A percentile compares a stretch with the other conserved stretches of the same genome.
phyloP scores from a whole-genome alignment of 2,113 vertebrate species.

The Lonchura striata region DNA sequence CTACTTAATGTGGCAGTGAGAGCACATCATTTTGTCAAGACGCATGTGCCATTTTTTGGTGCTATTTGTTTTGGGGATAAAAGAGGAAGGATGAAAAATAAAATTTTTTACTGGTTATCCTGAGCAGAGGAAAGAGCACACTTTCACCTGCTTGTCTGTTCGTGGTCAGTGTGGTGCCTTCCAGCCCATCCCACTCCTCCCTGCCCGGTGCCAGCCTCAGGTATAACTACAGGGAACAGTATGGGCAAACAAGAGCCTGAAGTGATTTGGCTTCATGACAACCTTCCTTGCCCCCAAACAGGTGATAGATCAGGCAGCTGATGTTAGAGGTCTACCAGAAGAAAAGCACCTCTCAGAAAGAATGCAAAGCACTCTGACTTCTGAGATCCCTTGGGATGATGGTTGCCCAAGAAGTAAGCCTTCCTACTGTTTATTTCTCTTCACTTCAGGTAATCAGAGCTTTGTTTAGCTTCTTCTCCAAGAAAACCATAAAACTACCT shows the following conservation, averaged over 20 bases:
- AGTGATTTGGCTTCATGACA: not conserved
- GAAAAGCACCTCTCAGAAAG: not conserved
- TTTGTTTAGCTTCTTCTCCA: not conserved
- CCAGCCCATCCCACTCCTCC: not conserved
- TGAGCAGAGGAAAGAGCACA: not conserved
- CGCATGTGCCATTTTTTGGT: not conserved
- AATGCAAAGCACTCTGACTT: not conserved
- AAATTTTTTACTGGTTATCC: not conserved
- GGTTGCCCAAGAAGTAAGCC: not conserved
- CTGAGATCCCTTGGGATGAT: not conserved
- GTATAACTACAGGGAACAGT: not conserved
- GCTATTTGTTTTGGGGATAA: not conserved
- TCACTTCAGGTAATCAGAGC: not conserved
- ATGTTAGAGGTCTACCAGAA: not conserved
- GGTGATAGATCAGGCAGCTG: not conserved
- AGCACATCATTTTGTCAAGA: accelerated
- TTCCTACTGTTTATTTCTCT: not conserved
- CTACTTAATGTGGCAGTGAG: not conserved
- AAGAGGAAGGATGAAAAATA: not conserved
- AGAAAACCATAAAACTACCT: not conserved
- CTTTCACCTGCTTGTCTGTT: not conserved
- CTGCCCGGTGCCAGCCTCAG: not conserved
- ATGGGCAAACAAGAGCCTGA: not conserved
- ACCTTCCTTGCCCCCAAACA: not conserved
- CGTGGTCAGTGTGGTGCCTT: accelerated